Conservation (phyloP, 2,888 invertebrate species). For the Phyto melanocephala region DNA sequence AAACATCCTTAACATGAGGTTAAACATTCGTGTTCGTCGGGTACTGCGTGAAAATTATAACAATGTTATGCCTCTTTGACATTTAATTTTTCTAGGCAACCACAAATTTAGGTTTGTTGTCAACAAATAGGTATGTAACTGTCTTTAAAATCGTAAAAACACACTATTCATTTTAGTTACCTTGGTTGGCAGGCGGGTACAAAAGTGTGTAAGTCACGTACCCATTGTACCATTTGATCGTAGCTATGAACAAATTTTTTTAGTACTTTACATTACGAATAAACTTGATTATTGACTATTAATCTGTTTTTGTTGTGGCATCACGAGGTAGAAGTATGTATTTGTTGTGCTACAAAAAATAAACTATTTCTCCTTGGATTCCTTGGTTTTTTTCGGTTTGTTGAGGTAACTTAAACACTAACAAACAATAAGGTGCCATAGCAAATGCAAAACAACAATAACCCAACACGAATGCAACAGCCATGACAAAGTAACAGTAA, state of each 20-base stretch:
- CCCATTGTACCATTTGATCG: conserved; percentile 39
- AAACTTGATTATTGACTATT: conserved; percentile 1
- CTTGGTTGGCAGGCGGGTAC: conserved; percentile 16
- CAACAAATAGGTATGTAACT: conserved; percentile 11
- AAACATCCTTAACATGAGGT: background rate
- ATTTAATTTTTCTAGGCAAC: conserved; percentile 54
- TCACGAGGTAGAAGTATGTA: conserved; percentile 1
- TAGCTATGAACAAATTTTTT: conserved; percentile 4
- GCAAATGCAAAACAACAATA: conserved; percentile 39
- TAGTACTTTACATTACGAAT: background rate
- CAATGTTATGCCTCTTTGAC: conserved; percentile 38
- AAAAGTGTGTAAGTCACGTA: conserved; percentile 21
- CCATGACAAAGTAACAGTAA: background rate
- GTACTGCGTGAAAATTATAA: background rate
- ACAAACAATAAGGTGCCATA: conserved; percentile 58
- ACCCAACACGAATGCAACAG: conserved; percentile 25
- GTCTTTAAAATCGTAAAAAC: conserved; percentile 12
- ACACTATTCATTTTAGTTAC: background rate
- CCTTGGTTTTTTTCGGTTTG: conserved; percentile 6
- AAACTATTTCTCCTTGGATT: conserved; percentile 35
- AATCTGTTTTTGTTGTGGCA: conserved; percentile 51
- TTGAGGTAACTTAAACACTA: conserved; percentile 10
- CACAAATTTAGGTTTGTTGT: conserved; percentile 28
- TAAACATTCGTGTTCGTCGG: background rate
- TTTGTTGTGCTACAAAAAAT: conserved; percentile 7